These are phyloP conservation scores for Indicator maculatus DNA, from an alignment of 2,113 vertebrate species.

Conservation along the genomic window DNA sequence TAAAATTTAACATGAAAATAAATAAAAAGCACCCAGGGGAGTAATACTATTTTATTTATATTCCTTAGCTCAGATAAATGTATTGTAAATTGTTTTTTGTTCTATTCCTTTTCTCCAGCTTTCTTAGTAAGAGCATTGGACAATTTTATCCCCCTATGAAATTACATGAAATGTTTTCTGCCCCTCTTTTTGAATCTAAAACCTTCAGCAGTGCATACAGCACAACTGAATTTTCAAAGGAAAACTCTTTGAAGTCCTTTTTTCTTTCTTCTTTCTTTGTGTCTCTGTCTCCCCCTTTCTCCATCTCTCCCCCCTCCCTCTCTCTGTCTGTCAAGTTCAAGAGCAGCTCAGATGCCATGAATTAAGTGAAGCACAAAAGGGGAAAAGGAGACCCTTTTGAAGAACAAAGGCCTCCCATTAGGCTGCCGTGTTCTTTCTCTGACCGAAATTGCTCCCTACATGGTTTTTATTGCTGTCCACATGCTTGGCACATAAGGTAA, in stretches of 20 bases:
- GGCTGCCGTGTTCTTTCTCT: constrained; percentile 80
- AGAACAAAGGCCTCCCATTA: constrained; percentile 83
- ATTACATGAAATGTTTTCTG: constrained; percentile 60
- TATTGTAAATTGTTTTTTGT: not conserved
- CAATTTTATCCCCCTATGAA: constrained; percentile 56
- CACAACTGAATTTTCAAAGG: constrained; percentile 72
- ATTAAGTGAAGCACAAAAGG: constrained; percentile 84
- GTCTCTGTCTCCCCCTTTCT: constrained; percentile 63
- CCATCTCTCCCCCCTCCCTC: constrained; percentile 58
- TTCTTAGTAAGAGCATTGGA: constrained; percentile 28
- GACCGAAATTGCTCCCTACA: constrained; percentile 77
- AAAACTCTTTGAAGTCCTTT: constrained; percentile 73
- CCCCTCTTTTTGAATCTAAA: constrained; percentile 58
- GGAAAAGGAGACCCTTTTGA: constrained; percentile 82
- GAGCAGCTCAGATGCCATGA: constrained; percentile 84
- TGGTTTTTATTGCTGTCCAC: constrained; percentile 77
- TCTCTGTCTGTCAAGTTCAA: constrained; percentile 83
- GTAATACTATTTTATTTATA: constrained; percentile 58
- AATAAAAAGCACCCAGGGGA: constrained; percentile 23
- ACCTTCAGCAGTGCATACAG: constrained; percentile 68
- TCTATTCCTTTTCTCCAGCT: not conserved
- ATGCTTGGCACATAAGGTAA: constrained; percentile 79
- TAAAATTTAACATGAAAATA: constrained; percentile 48
- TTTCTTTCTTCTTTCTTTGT: constrained; percentile 72
- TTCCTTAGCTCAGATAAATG: not conserved